phyloP scores from a whole-genome alignment of 2,113 vertebrate genomes.

The Erinaceus europaeus region DNA sequence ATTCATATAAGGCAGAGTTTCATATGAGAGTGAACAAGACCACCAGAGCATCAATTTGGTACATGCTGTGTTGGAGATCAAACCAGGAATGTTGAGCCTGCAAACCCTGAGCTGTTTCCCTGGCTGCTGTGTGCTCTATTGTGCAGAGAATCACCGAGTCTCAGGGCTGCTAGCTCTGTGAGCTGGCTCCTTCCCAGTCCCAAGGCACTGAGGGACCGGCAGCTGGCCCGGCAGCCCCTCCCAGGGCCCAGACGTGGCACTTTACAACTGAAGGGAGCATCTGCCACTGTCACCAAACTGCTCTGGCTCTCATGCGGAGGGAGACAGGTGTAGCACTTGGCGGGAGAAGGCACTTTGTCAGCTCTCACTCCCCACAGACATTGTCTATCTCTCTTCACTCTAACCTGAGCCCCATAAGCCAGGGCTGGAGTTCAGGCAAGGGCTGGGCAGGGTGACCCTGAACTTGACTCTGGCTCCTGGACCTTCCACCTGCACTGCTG shows the following conservation, averaged over 20 bases:
- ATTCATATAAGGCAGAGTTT: too few relatives aligned
- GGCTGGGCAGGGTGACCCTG: background rate
- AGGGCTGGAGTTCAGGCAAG: background rate
- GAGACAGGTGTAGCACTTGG: background rate
- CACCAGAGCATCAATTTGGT: too few relatives aligned
- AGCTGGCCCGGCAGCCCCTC: background rate
- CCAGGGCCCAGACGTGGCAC: background rate
- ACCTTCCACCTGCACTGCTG: constrained; percentile 25
- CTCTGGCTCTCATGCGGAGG: background rate
- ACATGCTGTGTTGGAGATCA: too few relatives aligned
- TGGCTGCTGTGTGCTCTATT: background rate
- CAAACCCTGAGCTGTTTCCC: too few relatives aligned
- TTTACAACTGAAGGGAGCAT: background rate
- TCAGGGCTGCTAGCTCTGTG: background rate
- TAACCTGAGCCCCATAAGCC: background rate
- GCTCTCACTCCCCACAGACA: background rate
- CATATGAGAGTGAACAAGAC: too few relatives aligned
- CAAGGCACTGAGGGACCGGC: background rate
- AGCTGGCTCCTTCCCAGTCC: background rate
- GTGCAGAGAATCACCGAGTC: background rate
- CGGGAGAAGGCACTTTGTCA: background rate
- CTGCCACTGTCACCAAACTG: background rate
- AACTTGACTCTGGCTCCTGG: background rate
- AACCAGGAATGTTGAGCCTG: too few relatives aligned
- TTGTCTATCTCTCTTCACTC: background rate